These are phyloP conservation scores for Loriculus beryllinus DNA, from an alignment of 2,797 vertebrate genomes.

Conservation along the genomic window DNA sequence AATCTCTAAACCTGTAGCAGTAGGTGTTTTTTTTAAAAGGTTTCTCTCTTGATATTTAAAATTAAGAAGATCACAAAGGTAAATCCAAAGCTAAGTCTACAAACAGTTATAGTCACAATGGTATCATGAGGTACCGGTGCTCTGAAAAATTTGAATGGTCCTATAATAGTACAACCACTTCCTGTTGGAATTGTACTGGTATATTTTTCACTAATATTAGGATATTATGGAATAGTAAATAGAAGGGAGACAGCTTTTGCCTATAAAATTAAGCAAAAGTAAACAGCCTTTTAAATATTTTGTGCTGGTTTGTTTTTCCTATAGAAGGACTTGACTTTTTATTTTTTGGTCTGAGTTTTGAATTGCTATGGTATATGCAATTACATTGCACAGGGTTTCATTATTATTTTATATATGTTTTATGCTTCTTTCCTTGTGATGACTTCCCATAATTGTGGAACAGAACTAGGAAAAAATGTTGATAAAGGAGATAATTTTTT, in stretches of 20 bases:
- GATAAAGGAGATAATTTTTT: background rate
- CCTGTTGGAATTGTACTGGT: background rate
- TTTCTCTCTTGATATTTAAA: background rate
- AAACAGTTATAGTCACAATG: background rate
- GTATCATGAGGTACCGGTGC: background rate
- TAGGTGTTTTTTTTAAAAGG: background rate
- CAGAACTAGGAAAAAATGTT: background rate
- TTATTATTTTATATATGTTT: background rate
- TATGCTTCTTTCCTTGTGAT: background rate
- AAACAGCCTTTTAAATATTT: background rate
- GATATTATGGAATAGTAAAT: background rate
- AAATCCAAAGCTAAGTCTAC: background rate
- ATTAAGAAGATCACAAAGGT: background rate
- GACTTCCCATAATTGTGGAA: background rate
- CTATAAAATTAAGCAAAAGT: background rate
- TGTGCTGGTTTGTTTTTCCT: background rate
- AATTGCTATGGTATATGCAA: background rate
- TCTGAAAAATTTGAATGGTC: background rate
- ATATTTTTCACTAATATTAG: background rate
- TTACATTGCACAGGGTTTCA: background rate
- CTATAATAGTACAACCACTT: background rate
- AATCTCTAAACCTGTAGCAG: background rate
- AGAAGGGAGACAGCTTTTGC: background rate
- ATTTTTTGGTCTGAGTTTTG: background rate
- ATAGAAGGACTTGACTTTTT: background rate